Percentiles rank a stretch among this genome's conserved stretches.
These are phyloP conservation scores for Elachura formosa DNA, from an alignment of 2,113 vertebrate species.

Conservation along the genomic window DNA sequence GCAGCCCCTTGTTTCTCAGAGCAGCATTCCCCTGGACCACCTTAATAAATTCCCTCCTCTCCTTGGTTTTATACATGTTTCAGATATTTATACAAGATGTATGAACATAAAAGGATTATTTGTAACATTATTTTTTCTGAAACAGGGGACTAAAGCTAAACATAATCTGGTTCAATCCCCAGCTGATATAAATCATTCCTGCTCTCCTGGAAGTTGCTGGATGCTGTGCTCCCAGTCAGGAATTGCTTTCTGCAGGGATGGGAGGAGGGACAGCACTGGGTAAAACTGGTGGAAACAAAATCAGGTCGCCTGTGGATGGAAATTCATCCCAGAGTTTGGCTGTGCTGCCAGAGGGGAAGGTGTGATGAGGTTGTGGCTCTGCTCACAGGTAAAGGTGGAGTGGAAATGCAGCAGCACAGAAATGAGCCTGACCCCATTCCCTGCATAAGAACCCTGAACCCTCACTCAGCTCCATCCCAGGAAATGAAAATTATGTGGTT, in stretches of 20 bases:
- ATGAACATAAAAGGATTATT: conserved; percentile 41
- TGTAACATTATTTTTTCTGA: conserved; percentile 30
- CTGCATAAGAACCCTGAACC: not conserved
- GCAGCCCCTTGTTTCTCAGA: not conserved
- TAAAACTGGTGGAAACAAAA: not conserved
- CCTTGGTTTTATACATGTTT: not conserved
- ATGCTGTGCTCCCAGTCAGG: not conserved
- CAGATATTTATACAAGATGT: conserved; percentile 42
- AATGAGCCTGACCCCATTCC: not conserved
- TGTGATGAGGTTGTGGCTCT: not conserved
- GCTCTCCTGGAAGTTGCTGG: not conserved
- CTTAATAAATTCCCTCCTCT: conserved; percentile 2
- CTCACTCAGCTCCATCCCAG: not conserved
- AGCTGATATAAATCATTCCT: conserved; percentile 16
- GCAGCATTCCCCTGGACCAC: not conserved
- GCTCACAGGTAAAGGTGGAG: not conserved
- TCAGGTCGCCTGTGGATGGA: not conserved
- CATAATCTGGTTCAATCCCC: not conserved
- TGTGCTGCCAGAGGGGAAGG: not conserved
- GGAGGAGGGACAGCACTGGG: not conserved
- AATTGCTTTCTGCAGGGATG: not conserved
- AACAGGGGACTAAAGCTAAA: conserved; percentile 14
- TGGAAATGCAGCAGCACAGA: not conserved
- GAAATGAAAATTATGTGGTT: accelerated
- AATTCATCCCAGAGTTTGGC: not conserved